phyloP scores from a whole-genome alignment of 2,113 vertebrate species.

The Hippocampus zosterae region DNA sequence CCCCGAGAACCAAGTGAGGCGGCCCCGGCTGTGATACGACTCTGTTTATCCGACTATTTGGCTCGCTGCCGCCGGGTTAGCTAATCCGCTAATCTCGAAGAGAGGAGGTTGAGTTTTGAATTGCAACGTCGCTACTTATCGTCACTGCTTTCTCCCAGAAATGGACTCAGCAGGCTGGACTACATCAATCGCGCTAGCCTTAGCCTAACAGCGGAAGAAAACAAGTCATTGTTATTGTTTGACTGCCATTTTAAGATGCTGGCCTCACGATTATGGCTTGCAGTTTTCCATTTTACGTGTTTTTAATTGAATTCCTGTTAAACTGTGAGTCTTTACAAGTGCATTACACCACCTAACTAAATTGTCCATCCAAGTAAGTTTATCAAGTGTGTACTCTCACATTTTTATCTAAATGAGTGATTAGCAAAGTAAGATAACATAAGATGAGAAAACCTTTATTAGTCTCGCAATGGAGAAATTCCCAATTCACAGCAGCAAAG shows the following conservation, averaged over 20 bases:
- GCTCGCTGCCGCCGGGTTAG: conserved; percentile 40
- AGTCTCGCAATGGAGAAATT: neutral
- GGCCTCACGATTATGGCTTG: neutral
- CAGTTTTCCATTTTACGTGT: neutral
- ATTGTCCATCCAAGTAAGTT: neutral
- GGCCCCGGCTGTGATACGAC: conserved; percentile 16
- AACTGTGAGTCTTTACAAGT: neutral
- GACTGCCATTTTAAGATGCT: conserved; percentile 9
- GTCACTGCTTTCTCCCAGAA: conserved; percentile 17
- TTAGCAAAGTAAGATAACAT: neutral
- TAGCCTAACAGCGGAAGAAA: neutral
- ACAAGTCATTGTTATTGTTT: conserved; percentile 7
- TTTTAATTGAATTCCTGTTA: neutral
- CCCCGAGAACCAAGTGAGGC: conserved; percentile 16
- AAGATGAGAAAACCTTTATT: neutral
- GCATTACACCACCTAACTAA: neutral
- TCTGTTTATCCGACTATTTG: conserved; percentile 48
- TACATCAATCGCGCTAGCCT: neutral
- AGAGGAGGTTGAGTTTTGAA: conserved; percentile 44
- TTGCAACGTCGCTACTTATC: conserved; percentile 41
- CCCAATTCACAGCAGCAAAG: no score
- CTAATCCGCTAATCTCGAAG: conserved; percentile 63
- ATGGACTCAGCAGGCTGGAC: neutral
- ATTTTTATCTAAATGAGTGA: neutral
- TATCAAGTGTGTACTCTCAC: neutral